Base-by-base conservation (phyloP, 2,797 vertebrate species). In the Gymnodraco acuticeps region DNA sequence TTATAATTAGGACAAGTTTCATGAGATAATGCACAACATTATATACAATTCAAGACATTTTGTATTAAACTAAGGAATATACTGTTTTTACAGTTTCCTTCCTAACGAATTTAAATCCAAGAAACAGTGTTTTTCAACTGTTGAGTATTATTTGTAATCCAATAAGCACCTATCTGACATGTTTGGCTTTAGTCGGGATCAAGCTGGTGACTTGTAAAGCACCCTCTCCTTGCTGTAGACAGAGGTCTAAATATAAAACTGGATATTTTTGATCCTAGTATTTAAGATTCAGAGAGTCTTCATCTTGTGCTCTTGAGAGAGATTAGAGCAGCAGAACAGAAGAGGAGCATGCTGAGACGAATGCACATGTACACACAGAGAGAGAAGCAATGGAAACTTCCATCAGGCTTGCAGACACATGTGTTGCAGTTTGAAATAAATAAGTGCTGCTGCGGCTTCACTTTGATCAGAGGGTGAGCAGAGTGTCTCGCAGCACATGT, bases 361-460 rank as follows among this genome's bases (percentile, higher is more conserved):
- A 0, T 19, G 50, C 41, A 56, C 55, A 48, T 41, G 31, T 48
- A 17, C 48, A 66, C 54, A 62, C 10, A 3, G 23, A 41, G 41
- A 84, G 20, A 55, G 72, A 9, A 11, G 75, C 63, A 64, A 17
- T 80, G 78, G 84, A 89, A 89, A 84, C 65, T 81, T 81, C 81
- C 76, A 74, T 52, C 31, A 51, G 51, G 52, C 51, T 66, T 52
- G 64, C 63, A 73, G 75, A 4, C 62, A 10, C 55, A 15, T 77
- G 75, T 76, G 69, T 78, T 64, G 19, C 13, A 52, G 33, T 38
- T 38, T 38, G 33, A 38, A 9, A 38, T 38, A 9, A 38, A 1
- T 12, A 27, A 64, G 53, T 13, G 5, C 56, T 64, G 52, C 56
- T 64, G 42, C 33, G 48, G 52, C 20, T 62, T 50, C 52, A 4